These are phyloP conservation scores for Phataginus tricuspis DNA, from an alignment of 2,797 vertebrate genomes.

Conservation along the genomic window DNA sequence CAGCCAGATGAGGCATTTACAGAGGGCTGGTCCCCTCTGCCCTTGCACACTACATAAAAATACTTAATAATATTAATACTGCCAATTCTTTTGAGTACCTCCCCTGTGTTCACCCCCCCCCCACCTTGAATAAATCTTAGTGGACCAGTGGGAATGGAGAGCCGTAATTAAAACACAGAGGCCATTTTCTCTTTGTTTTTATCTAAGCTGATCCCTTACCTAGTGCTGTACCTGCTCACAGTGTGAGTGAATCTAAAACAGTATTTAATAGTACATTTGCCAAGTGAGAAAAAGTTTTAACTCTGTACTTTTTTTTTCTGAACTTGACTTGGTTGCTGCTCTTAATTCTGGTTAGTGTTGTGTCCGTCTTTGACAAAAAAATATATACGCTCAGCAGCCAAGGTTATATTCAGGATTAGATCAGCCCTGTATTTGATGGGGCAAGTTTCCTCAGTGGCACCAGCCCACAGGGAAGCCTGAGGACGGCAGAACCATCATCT, in stretches of 20 bases:
- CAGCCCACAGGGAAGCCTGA: background rate
- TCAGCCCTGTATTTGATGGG: background rate
- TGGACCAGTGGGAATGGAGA: background rate
- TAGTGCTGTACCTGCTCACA: background rate
- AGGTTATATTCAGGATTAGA: background rate
- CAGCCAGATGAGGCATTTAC: background rate
- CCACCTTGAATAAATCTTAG: background rate
- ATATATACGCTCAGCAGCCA: background rate
- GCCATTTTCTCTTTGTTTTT: conserved; percentile 10
- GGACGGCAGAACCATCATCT: background rate
- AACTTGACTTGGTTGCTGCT: background rate
- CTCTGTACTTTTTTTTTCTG: background rate
- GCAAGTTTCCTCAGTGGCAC: background rate
- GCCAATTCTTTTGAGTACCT: no score
- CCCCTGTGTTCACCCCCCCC: no score
- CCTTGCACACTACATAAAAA: background rate
- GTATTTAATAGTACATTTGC: background rate
- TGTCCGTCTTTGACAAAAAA: background rate
- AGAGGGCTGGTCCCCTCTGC: background rate
- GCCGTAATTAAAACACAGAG: background rate
- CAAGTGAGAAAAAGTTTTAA: background rate
- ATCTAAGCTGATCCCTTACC: background rate
- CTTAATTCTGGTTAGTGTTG: background rate
- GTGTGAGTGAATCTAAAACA: background rate
- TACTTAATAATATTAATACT: background rate